phyloP scores from a whole-genome alignment of 2,797 vertebrate species.

The Loriculus beryllinus region DNA sequence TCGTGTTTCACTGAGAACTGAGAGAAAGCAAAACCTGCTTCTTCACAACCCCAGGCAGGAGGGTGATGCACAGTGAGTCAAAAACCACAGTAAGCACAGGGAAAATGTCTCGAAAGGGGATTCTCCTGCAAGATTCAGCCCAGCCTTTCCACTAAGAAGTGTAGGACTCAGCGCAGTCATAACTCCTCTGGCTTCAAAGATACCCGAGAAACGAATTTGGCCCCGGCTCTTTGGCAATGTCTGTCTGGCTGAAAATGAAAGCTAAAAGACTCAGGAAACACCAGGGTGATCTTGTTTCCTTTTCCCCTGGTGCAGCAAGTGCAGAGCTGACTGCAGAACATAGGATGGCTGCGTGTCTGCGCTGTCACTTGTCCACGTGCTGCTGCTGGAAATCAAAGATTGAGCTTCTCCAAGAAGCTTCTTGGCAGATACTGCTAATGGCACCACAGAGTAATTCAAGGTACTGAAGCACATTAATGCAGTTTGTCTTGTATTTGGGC shows the following conservation, averaged over 20 bases:
- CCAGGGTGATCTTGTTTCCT: neutral
- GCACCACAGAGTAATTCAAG: neutral
- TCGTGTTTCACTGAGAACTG: neutral
- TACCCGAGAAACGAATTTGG: neutral
- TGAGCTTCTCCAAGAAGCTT: neutral
- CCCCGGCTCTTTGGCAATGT: neutral
- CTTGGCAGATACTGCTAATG: neutral
- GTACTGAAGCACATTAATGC: neutral
- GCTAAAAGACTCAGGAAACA: neutral
- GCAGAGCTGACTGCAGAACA: neutral
- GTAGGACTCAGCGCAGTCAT: neutral
- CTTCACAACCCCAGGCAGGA: neutral
- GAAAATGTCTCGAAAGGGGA: neutral
- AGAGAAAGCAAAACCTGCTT: neutral
- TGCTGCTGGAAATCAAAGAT: neutral
- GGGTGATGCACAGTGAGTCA: neutral
- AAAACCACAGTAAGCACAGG: neutral
- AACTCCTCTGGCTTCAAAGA: neutral
- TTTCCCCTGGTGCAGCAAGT: neutral
- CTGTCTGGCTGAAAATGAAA: neutral
- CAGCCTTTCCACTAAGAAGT: neutral
- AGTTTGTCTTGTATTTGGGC: neutral
- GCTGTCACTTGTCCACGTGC: neutral
- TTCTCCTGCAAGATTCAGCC: neutral
- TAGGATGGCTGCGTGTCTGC: neutral